Evolutionary conservation across 2,797 vertebrate species (phyloP), one percentile per base, ranked within the genome.

Genomic region (Acomys russatus): DNA sequence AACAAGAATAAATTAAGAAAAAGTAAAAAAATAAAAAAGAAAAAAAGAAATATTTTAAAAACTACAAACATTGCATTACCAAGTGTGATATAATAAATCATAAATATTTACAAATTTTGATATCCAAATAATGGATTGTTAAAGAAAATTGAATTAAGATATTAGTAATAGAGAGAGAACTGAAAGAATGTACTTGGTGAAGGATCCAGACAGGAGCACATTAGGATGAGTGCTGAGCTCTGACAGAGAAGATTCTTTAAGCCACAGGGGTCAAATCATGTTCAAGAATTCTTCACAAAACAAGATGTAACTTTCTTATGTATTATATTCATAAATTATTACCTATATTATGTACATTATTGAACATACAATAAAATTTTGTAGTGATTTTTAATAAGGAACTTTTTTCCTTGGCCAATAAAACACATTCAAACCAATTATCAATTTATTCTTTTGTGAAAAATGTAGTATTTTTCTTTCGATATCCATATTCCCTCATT

Each of bases 21-120:
- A n/a, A n/a, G n/a, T n/a, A n/a, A n/a, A n/a, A n/a, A n/a, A n/a
- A n/a, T n/a, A n/a, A n/a, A n/a, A n/a, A n/a, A n/a, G n/a, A n/a
- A n/a, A n/a, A n/a, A n/a, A n/a, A n/a, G n/a, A n/a, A n/a, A 98
- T 98, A 97, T 98, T 98, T 98, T 98, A 98, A 98, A 99, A 98
- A 98, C 98, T 98, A 98, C 97, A 96, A 97, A 98, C 96, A 98
- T 98, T 96, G 97, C 98, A 98, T 99, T 98, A 98, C 98, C 98
- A 98, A 98, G 98, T 98, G 97, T 98, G 98, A 99, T 98, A 98
- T 99, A 98, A 98, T 98, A 98, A 97, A 97, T 98, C 98, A 99
- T 96, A 98, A 98, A 98, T 98, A 98, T 98, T 98, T 97, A 44
- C 44, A 44, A 44, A 44, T 44, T 98, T 98, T 98, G 98, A 98